These are phyloP conservation scores for Nymphalis urticae DNA, from an alignment of 2,888 invertebrate genomes.

Conservation along the genomic window DNA sequence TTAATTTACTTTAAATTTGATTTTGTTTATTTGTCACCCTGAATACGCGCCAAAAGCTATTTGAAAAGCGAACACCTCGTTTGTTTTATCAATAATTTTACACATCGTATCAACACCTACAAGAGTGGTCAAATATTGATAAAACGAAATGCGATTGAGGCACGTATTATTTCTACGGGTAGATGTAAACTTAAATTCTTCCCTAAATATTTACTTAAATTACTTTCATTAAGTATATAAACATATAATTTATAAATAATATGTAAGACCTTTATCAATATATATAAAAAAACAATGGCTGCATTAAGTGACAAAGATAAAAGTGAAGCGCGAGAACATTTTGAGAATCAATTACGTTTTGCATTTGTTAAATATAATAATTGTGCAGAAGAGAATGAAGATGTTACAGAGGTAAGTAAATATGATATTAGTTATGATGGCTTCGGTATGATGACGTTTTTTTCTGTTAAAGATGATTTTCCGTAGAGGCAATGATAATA, in stretches of 20 bases:
- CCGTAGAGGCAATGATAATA: too few relatives aligned
- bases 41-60: constrained; percentile 18
- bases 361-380: constrained; percentile 73
- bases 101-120: constrained; percentile 50
- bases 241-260: background rate
- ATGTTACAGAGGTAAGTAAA: constrained; percentile 62
- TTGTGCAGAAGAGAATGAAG: constrained; percentile 65
- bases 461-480: too few relatives aligned
- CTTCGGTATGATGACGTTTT: too few relatives aligned
- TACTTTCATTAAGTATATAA: background rate
- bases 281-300: constrained; percentile 37
- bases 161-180: background rate
- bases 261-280: background rate
- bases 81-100: constrained; percentile 75
- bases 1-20: too few relatives aligned
- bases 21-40: constrained; percentile 18
- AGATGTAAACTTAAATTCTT: background rate
- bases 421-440: background rate
- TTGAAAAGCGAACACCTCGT: constrained; percentile 51
- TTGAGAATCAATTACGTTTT: constrained; percentile 70
- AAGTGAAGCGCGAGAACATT: constrained; percentile 66
- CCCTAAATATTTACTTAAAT: too few relatives aligned
- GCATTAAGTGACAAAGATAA: constrained; percentile 58
- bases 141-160: constrained; percentile 6
- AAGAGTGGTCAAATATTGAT: constrained; percentile 21